These are phyloP conservation scores for Papilio protenor DNA, from an alignment of 2,888 invertebrate species.

Conservation along the genomic window DNA sequence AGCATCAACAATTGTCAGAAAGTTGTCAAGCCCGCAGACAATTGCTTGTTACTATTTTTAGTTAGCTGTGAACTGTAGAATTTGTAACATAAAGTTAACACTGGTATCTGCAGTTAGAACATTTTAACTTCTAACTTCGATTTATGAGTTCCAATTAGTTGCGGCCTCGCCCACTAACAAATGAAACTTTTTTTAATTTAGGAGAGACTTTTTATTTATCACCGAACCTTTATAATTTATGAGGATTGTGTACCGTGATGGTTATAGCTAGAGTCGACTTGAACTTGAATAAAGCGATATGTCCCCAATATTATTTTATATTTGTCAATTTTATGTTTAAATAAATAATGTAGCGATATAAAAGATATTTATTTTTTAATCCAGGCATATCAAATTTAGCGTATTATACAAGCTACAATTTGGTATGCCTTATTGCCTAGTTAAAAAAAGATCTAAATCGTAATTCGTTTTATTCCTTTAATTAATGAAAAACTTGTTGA, in stretches of 20 bases:
- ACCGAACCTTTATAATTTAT: constrained; percentile 12
- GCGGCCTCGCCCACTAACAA: constrained; percentile 26
- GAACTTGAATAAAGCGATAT: not conserved
- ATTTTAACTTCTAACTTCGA: constrained; percentile 34
- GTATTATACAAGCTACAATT: too few species aligned
- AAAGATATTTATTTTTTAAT: too few species aligned
- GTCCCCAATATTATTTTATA: too few species aligned
- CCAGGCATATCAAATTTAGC: too few species aligned
- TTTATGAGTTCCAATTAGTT: constrained; percentile 36
- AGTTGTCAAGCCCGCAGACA: not conserved
- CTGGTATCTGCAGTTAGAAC: constrained; percentile 11
- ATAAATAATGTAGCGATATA: too few species aligned
- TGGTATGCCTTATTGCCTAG: too few species aligned
- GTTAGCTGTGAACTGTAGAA: not conserved
- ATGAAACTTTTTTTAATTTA: constrained; percentile 31
- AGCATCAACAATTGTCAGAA: not conserved
- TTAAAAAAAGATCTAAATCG: too few species aligned
- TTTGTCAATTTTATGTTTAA: too few species aligned
- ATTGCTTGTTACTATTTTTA: not conserved
- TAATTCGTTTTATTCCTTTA: too few species aligned
- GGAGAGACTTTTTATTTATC: constrained; percentile 16
- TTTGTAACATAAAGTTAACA: constrained; percentile 8
- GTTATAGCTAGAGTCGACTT: not conserved
- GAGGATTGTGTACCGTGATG: not conserved
- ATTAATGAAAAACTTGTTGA: too few species aligned